Evolutionary conservation across 2,113 vertebrate genomes (phyloP), one percentile per base, ranked within the genome.

Genomic region (Nibea coibor): DNA sequence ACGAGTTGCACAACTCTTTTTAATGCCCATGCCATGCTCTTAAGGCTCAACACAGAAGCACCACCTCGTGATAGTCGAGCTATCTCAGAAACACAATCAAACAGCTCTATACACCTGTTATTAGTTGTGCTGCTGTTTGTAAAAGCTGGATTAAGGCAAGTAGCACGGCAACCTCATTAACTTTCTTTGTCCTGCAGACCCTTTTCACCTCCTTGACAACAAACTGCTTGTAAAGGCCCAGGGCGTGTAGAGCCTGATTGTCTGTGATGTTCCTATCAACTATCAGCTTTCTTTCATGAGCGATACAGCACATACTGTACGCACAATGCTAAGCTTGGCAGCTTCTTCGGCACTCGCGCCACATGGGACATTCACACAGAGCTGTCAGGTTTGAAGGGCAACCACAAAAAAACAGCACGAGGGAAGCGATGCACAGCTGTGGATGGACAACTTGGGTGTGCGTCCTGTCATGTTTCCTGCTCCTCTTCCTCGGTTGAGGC

Each of bases 381-480:
- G 24, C 51, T 43, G 58, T 54, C 22, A 58, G 19, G 10, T 59
- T 17, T 57, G 51, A 78, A 68, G 59, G n/a, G 24, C 28, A 81
- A 67, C 35, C 64, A 63, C 26, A 80, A 48, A 63, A 45, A 45
- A 62, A 66, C 42, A 59, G 68, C 45, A 5, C 14, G 58, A 85
- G 83, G 71, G 92, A 93, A 91, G 86, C 83, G 87, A 87, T 87
- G 88, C 81, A 48, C 69, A 84, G 80, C 79, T 79, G 81, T 31
- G 54, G 78, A 78, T 1, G 4, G 45, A 26, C 42, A 54, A 56
- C 59, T 61, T 20, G 87, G 91, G 91, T 15, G 89, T 89, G 74
- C 79, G 66, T 78, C 39, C 75, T 16, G 75, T 84, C 81, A 79
- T 28, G 73, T 79, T 94, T 92, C 92, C 91, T 93, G 88, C 87